Evolutionary conservation across 2,113 vertebrate species (phyloP).

Genomic region (Willisornis vidua): DNA sequence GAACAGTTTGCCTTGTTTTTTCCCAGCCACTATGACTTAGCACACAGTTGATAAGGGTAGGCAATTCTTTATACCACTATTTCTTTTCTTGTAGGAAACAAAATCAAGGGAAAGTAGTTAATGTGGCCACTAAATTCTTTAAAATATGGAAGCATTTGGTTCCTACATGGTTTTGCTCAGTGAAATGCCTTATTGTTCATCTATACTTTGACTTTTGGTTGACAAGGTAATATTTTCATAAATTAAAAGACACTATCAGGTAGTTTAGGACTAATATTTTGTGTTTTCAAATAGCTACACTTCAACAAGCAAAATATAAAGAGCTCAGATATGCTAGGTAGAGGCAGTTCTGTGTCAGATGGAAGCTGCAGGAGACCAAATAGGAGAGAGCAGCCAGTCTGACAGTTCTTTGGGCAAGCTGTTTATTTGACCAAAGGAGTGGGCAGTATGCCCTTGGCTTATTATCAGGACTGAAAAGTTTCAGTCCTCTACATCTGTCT

Average conservation of each 20-base stretch:
- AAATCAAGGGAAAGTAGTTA: not conserved
- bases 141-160: not conserved
- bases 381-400: not conserved
- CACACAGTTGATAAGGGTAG: not conserved
- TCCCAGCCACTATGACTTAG: not conserved
- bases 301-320: not conserved
- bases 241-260: not conserved
- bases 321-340: not conserved
- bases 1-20: not conserved
- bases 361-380: conserved; percentile 24
- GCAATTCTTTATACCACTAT: not conserved
- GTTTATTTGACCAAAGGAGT: conserved; percentile 19
- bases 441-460: not conserved
- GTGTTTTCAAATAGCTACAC: not conserved
- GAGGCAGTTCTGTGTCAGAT: conserved; percentile 5
- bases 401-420: conserved; percentile 28
- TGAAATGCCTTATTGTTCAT: not conserved
- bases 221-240: not conserved
- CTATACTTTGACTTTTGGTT: not conserved
- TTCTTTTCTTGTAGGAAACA: not conserved
- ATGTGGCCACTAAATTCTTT: not conserved
- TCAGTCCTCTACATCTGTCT: not conserved
- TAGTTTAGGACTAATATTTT: not conserved
- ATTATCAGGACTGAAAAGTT: not conserved
- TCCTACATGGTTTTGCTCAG: not conserved